phyloP scores from a whole-genome alignment of 2,113 vertebrate genomes.

The Channa maculata region DNA sequence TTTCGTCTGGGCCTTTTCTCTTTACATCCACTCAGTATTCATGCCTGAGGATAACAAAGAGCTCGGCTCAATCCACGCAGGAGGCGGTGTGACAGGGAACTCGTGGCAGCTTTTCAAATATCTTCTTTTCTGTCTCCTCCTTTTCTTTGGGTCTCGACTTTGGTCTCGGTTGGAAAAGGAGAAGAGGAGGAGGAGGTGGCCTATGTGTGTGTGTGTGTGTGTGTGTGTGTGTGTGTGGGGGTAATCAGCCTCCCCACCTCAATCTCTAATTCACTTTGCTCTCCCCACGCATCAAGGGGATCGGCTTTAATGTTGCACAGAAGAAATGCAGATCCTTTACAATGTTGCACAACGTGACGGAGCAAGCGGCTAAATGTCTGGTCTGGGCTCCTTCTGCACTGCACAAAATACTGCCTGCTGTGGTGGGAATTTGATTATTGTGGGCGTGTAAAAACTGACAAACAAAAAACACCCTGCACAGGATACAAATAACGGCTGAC shows the following conservation, averaged over 20 bases:
- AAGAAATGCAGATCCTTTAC: conserved; percentile 62
- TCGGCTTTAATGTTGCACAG: conserved; percentile 64
- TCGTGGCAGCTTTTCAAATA: conserved; percentile 87
- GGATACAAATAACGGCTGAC: too few relatives aligned
- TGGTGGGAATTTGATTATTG: fast-evolving
- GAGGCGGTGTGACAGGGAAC: conserved; percentile 89
- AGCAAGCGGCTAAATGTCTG: conserved; percentile 40
- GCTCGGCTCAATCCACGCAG: conserved; percentile 87
- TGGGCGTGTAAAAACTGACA: too few relatives aligned
- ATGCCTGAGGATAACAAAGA: conserved; percentile 82
- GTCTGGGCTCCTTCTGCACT: conserved; percentile 13
- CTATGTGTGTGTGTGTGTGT: too few relatives aligned
- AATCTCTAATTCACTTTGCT: conserved; percentile 76
- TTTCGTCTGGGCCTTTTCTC: conserved; percentile 46
- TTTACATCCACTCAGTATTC: conserved; percentile 88
- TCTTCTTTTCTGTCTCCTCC: conserved; percentile 75
- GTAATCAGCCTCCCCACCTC: conserved; percentile 69
- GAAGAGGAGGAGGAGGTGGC: too few relatives aligned
- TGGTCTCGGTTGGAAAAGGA: conserved; percentile 47
- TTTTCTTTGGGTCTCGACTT: conserved; percentile 67
- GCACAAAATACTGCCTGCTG: background rate
- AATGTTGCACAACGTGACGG: conserved; percentile 65
- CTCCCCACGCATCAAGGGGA: conserved; percentile 78
- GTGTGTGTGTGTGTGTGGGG: background rate
- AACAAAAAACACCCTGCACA: too few relatives aligned